Percentiles rank a stretch among this genome's conserved stretches.
Conservation (phyloP, 2,888 invertebrate species). For the Salticus scenicus region DNA sequence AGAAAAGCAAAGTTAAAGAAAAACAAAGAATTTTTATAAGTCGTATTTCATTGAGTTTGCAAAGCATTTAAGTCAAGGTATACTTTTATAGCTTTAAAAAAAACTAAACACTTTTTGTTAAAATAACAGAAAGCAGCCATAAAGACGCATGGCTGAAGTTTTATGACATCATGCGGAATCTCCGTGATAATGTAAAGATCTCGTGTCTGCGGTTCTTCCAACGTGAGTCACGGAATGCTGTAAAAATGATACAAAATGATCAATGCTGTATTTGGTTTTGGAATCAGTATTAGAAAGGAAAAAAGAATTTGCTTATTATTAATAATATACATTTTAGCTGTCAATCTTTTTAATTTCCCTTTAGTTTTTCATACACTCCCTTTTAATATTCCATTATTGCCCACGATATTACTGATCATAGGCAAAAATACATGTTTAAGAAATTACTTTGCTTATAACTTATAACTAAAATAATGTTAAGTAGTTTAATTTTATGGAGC, state of each 20-base stretch:
- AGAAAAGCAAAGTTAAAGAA: neutral
- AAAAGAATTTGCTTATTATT: no score
- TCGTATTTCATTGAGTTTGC: neutral
- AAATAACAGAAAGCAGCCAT: neutral
- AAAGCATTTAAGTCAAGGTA: neutral
- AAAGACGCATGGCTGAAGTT: neutral
- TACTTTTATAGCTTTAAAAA: neutral
- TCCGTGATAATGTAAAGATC: neutral
- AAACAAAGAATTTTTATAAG: slow-evolving; percentile 1
- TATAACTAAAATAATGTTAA: no score
- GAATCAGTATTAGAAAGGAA: neutral
- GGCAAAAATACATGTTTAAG: no score
- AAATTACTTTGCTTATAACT: no score
- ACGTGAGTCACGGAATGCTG: neutral
- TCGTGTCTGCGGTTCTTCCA: neutral
- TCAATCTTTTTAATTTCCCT: no score
- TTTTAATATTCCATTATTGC: no score
- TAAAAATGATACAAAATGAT: neutral
- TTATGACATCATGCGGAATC: neutral
- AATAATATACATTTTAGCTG: no score
- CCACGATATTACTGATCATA: no score
- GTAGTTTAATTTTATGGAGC: no score
- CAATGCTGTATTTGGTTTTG: neutral
- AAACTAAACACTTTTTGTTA: neutral
- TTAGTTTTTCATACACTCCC: no score